These are phyloP conservation scores for Toxotes jaculatrix DNA, from an alignment of 2,113 vertebrate species.

Conservation along the genomic window DNA sequence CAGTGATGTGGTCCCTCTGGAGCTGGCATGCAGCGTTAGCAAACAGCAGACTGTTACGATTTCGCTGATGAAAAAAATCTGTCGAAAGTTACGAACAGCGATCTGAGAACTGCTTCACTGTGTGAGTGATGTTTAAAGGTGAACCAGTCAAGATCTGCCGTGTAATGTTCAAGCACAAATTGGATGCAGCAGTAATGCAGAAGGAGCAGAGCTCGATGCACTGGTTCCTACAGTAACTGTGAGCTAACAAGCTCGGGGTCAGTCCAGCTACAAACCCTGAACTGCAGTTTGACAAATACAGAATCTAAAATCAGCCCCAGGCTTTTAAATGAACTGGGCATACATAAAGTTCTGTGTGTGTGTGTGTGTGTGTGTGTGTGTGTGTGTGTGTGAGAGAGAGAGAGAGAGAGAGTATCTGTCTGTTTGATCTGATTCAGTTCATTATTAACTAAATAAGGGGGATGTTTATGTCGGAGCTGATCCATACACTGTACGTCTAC, in stretches of 20 bases:
- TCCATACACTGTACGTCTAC: background rate
- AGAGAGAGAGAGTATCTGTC: background rate
- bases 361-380: background rate
- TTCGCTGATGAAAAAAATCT: background rate
- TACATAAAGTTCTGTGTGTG: background rate
- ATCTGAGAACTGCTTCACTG: background rate
- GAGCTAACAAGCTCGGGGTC: conserved; percentile 48
- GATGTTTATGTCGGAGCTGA: conserved; percentile 1
- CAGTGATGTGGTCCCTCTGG: no score
- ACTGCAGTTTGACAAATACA: conserved; percentile 25
- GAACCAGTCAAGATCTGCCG: background rate
- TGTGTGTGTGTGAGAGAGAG: background rate
- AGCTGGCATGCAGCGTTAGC: background rate
- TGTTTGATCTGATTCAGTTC: conserved; percentile 29
- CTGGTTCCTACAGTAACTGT: background rate
- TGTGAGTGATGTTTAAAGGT: background rate
- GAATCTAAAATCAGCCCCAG: conserved; percentile 36
- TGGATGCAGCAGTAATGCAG: background rate
- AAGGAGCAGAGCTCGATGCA: background rate
- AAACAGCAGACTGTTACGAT: background rate
- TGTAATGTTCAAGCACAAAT: background rate
- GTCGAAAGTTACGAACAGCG: no score
- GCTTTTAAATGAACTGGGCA: background rate
- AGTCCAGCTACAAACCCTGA: background rate
- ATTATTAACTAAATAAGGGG: conserved; percentile 39